Conservation (phyloP, 2,888 invertebrate species). For the Papilio elwesi region DNA sequence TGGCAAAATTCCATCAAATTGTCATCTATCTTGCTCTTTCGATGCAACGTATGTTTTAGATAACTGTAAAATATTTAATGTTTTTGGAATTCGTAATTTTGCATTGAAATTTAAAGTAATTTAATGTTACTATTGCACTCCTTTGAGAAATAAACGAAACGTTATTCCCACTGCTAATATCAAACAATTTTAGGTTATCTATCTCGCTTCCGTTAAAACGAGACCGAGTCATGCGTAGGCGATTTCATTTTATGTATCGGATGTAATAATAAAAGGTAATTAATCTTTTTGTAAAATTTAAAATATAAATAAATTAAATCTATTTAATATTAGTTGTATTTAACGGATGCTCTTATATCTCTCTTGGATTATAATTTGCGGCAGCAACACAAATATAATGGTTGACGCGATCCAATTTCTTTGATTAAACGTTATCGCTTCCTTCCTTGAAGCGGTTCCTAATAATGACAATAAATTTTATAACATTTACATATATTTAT, state of each 20-base stretch:
- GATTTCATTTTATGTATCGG: constrained; percentile 16
- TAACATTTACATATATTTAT: not conserved
- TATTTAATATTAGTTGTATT: no score
- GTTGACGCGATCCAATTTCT: constrained; percentile 8
- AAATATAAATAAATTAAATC: no score
- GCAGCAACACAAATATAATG: constrained; percentile 4
- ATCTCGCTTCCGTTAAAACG: constrained; percentile 15
- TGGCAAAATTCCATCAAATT: not conserved
- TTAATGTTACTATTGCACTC: not conserved
- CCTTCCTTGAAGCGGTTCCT: not conserved
- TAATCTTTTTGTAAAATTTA: not conserved
- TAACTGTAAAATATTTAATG: not conserved
- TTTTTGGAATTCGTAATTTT: no score
- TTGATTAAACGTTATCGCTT: constrained; percentile 9
- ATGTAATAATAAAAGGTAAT: constrained; percentile 7
- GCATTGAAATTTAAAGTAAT: no score
- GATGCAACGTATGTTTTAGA: not conserved
- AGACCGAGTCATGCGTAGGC: constrained; percentile 2
- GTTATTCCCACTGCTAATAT: not conserved
- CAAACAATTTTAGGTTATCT: constrained; percentile 10
- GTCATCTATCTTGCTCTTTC: not conserved
- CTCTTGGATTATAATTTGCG: no score
- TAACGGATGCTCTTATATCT: constrained; percentile 16
- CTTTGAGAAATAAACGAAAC: not conserved
- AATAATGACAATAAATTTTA: not conserved